Percentiles rank a stretch among this genome's conserved stretches.
These are phyloP conservation scores for Glareola pratincola DNA, from an alignment of 2,113 vertebrate species.

Conservation along the genomic window DNA sequence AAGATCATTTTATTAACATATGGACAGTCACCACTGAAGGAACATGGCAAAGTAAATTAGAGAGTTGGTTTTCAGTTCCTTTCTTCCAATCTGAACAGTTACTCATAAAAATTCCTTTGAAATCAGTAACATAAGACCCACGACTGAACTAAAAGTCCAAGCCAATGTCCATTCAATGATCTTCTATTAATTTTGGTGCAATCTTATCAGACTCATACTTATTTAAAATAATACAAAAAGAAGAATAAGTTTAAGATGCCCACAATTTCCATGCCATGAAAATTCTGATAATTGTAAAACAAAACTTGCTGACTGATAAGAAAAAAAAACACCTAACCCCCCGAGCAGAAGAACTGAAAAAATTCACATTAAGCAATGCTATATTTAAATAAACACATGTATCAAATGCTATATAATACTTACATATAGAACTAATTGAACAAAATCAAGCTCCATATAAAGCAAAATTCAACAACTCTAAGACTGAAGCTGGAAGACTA, in stretches of 20 bases:
- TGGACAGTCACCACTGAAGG: background rate
- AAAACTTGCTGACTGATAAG: background rate
- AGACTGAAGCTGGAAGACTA: background rate
- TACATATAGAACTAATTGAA: background rate
- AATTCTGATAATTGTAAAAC: background rate
- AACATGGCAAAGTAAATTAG: background rate
- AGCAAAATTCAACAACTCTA: background rate
- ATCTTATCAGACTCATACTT: background rate
- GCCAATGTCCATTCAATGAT: background rate
- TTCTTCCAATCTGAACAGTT: background rate
- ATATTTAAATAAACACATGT: background rate
- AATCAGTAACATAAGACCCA: background rate
- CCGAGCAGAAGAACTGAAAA: background rate
- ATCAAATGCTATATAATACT: background rate
- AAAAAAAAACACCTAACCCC: background rate
- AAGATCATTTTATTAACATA: background rate
- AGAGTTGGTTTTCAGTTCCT: background rate
- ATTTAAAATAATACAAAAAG: background rate
- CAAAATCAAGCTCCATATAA: background rate
- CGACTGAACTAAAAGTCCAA: background rate
- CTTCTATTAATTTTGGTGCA: background rate
- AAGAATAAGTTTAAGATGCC: background rate
- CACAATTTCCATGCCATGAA: background rate
- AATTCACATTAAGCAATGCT: background rate
- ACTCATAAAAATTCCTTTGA: background rate